Evolutionary conservation across 2,113 vertebrate species (phyloP).

Genomic region (Sander lucioperca): DNA sequence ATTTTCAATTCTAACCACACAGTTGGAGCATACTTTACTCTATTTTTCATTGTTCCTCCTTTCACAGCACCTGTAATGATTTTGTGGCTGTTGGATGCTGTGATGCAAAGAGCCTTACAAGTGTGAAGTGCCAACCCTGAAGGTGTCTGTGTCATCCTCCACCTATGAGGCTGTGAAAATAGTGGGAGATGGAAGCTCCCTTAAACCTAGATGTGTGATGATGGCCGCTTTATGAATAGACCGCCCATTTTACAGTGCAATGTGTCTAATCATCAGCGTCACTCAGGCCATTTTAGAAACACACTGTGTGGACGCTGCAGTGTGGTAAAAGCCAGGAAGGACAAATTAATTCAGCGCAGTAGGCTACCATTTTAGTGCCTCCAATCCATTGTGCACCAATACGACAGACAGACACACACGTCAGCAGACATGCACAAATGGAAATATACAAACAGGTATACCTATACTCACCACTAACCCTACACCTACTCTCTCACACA

Average conservation of each 20-base stretch:
- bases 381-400: slow-evolving; percentile 26
- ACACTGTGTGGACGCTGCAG: neutral
- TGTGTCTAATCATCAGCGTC: neutral
- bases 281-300: neutral
- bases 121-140: neutral
- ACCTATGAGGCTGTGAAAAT: neutral
- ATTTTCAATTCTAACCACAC: slow-evolving; percentile 1
- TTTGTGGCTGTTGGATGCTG: slow-evolving; percentile 2
- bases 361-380: slow-evolving; percentile 23
- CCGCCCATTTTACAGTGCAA: neutral
- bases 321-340: neutral
- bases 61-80: slow-evolving; percentile 9
- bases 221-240: neutral
- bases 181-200: neutral
- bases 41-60: neutral
- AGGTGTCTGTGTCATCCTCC: slow-evolving; percentile 24
- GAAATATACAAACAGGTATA: slow-evolving; percentile 28
- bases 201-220: slow-evolving; percentile 11
- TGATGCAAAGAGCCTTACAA: neutral
- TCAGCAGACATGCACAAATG: slow-evolving; percentile 18
- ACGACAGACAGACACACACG: slow-evolving; percentile 14
- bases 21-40: neutral
- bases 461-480: slow-evolving; percentile 27
- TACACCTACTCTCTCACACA: slow-evolving; percentile 24
- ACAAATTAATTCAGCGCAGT: neutral